Percentiles rank a stretch among this genome's conserved stretches.
Conservation (phyloP, 2,797 vertebrate genomes). For the Chelon auratus region DNA sequence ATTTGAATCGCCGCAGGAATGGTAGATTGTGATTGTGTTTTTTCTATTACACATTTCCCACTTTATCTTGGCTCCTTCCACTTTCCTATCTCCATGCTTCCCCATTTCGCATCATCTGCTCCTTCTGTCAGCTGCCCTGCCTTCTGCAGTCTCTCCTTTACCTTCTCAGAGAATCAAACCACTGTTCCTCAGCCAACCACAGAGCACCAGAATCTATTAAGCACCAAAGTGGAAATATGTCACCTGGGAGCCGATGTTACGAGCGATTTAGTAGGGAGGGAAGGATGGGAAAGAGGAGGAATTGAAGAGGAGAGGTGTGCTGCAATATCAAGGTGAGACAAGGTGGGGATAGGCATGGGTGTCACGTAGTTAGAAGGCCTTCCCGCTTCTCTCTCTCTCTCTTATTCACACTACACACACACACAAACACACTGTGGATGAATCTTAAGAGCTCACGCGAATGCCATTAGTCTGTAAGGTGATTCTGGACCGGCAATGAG, state of each 20-base stretch:
- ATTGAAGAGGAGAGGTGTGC: constrained; percentile 51
- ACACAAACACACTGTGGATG: constrained; percentile 30
- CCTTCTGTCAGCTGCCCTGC: constrained; percentile 8
- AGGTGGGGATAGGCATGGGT: constrained; percentile 84
- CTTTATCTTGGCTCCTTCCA: background rate
- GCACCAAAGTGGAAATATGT: constrained; percentile 62
- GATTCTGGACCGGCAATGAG: constrained; percentile 75
- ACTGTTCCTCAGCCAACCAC: constrained; percentile 48
- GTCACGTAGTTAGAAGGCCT: constrained; percentile 80
- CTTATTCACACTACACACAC: constrained; percentile 7
- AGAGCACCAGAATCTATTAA: constrained; percentile 58
- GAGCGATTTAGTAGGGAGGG: constrained; percentile 62
- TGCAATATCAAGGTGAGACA: constrained; percentile 84
- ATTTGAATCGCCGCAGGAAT: background rate
- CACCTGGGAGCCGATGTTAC: constrained; percentile 62
- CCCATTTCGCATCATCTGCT: constrained; percentile 15
- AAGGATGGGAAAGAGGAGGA: constrained; percentile 35
- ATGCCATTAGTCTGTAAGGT: constrained; percentile 71
- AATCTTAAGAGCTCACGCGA: constrained; percentile 56
- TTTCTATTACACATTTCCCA: background rate
- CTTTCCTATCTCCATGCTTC: constrained; percentile 14
- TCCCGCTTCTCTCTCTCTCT: constrained; percentile 35
- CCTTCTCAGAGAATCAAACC: constrained; percentile 56
- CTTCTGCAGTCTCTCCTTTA: constrained; percentile 20
- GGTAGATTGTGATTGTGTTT: background rate